Base-by-base conservation (phyloP, 1,140 invertebrate genomes). In the Drosophila paulistorum region DNA sequence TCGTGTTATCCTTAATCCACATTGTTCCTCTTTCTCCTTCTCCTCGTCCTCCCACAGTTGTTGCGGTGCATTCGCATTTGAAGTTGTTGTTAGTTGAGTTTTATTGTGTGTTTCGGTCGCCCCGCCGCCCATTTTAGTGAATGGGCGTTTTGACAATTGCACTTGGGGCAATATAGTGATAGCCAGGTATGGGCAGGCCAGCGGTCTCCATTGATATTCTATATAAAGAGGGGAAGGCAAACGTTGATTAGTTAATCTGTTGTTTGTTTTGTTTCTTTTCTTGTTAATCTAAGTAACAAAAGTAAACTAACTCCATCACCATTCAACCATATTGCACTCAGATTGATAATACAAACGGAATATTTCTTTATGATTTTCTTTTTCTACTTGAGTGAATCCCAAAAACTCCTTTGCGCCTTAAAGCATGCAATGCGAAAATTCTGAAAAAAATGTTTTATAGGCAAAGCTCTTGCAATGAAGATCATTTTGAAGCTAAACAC, bases 181-280 rank as follows among this genome's bases (percentile, higher is more conserved):
- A 98, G 68, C 96, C 96, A 71, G 96, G 96, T 94, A 98, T 95
- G 85, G 96, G 96, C 93, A 97, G 94, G 81, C 96, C 96, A 74
- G 96, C 96, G 66, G 97, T 97, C 94, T 98, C 97, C 96, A 97
- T 96, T 55, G 96, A 97, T 96, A 97, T 97, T 95, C 97, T 98
- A 94, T 7, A 26, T 74, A 83, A 7, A 58, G 57, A 41, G 17
- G 17, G 45, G 41, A 7, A 10, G 2, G 7, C 33, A 14, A 93
- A 93, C 70, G 13, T 23, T 23, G 4, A 51, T 20, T 11, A 23
- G 20, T 17, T 0, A 45, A 23, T 23, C 20, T 23, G 20, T 23
- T 23, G 20, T 7, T 7, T 14, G 14, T 45, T n/a, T n/a, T 41
- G 13, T n/a, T 30, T 30, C 0, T 6, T 30, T 30, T 30, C 6